Conservation (phyloP, 2,797 vertebrate genomes). For the Enteromius thamalakanensis region DNA sequence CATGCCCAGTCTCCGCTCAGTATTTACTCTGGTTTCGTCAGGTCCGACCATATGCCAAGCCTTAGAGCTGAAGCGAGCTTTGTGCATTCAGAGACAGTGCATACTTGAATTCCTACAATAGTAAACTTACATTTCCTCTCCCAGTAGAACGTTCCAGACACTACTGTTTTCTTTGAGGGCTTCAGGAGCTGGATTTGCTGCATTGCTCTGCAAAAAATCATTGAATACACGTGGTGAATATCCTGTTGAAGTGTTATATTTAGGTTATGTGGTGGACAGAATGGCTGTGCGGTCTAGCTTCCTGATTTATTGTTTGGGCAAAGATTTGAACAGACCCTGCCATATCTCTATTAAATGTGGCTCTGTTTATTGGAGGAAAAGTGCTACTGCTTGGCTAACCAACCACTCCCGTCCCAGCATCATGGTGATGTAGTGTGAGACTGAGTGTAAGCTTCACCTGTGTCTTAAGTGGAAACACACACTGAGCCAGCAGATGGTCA, state of each 20-base stretch:
- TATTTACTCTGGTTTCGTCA: slow-evolving; percentile 45
- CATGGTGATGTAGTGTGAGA: not conserved
- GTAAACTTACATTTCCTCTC: slow-evolving; percentile 38
- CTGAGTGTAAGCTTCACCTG: not conserved
- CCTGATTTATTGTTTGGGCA: not conserved
- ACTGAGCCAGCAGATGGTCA: slow-evolving; percentile 69
- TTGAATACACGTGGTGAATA: slow-evolving; percentile 30
- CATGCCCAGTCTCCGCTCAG: not conserved
- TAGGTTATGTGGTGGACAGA: slow-evolving; percentile 22
- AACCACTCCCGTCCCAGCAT: not conserved
- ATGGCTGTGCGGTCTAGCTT: not conserved
- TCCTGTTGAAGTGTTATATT: slow-evolving; percentile 31
- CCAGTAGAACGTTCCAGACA: slow-evolving; percentile 16
- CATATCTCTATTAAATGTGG: not conserved
- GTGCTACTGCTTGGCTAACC: not conserved
- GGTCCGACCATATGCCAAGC: slow-evolving; percentile 19
- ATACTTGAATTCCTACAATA: slow-evolving; percentile 42
- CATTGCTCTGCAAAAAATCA: slow-evolving; percentile 8
- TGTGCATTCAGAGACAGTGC: slow-evolving; percentile 22
- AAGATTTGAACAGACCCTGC: not conserved
- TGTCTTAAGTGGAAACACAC: slow-evolving; percentile 52
- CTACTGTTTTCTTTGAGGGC: slow-evolving; percentile 29
- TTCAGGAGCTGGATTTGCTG: slow-evolving; percentile 22
- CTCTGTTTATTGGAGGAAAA: not conserved
- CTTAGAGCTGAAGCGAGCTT: slow-evolving; percentile 17